Base-by-base conservation (phyloP, 2,797 vertebrate species). In the Todus mexicanus region DNA sequence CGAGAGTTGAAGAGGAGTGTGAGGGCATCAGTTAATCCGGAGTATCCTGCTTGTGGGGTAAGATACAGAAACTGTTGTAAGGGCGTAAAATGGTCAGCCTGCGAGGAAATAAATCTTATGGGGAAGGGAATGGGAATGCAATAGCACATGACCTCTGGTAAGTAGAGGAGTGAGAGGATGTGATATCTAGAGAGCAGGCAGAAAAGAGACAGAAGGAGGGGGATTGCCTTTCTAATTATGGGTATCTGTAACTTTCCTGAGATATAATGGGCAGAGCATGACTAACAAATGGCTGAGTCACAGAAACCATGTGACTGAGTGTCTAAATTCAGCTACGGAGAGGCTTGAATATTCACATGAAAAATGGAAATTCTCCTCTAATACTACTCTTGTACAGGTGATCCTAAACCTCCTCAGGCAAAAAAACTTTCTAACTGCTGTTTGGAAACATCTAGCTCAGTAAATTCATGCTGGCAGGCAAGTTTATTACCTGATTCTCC, bases 271-370 rank as follows among this genome's bases (percentile, higher is more conserved):
- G 87, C 89, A 94, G 72, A 66, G 73, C 75, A 91, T 96, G 94
- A 96, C 92, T 95, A 95, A 94, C 47, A 94, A 94, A 94, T 89
- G 59, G 9, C 69, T 94, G 93, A 96, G 75, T 96, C 96, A 96
- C 37, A 61, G 57, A 85, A 87, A 63, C 43, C 82, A 60, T 93
- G 84, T 93, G 94, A 95, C 79, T 92, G 37, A 56, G 60, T 57
- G 59, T 89, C 95, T 94, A 92, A 96, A 94, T 96, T 92, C 54
- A 78, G 89, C 76, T 69, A n/a, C 33, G 66, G 21, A 89, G 37
- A 53, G 64, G 26, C 60, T 92, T 77, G 66, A 87, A 91, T 76
- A 85, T 29, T 93, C 50, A 42, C 69, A 94, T 11, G 56, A 93
- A 94, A 38, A 23, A 61, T 83, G 64, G 81, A 94, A 74, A 54